Conservation (phyloP, 2,113 vertebrate genomes). For the Lophochroa leadbeateri region DNA sequence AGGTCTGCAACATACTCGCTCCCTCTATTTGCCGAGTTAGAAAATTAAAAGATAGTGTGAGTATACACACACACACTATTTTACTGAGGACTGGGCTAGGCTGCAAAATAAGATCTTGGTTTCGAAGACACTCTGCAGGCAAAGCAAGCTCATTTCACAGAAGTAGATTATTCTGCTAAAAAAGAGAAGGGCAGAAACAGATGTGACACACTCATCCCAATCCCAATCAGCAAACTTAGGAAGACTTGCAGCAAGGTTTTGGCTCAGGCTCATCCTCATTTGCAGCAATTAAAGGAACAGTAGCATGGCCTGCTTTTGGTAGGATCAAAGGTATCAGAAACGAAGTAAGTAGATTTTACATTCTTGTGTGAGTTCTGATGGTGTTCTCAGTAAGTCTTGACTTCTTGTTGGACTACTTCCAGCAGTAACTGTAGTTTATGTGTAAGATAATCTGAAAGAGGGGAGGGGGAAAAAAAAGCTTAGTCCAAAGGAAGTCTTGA, state of each 20-base stretch:
- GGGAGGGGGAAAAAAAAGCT: not conserved
- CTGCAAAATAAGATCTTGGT: not conserved
- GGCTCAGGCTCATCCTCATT: not conserved
- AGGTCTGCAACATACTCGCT: not conserved
- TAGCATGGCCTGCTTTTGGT: not conserved
- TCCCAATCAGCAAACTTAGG: not conserved
- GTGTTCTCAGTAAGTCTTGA: conserved; percentile 69
- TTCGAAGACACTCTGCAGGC: not conserved
- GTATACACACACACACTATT: not conserved
- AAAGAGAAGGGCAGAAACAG: not conserved
- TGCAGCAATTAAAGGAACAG: not conserved
- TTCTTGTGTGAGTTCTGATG: not conserved
- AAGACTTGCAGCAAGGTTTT: not conserved
- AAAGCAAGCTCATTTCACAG: not conserved
- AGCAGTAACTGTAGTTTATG: conserved; percentile 72
- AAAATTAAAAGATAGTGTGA: not conserved
- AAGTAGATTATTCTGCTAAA: not conserved
- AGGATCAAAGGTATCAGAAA: not conserved
- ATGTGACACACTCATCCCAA: not conserved
- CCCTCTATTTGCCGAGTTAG: not conserved
- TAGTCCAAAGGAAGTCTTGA: not conserved
- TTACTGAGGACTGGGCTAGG: not conserved
- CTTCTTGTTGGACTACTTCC: conserved; percentile 75
- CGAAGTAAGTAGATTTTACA: not conserved
- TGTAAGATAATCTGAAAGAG: conserved; percentile 67